Evolutionary conservation across 2,113 vertebrate genomes (phyloP).

Genomic region (Gambusia holbrooki): DNA sequence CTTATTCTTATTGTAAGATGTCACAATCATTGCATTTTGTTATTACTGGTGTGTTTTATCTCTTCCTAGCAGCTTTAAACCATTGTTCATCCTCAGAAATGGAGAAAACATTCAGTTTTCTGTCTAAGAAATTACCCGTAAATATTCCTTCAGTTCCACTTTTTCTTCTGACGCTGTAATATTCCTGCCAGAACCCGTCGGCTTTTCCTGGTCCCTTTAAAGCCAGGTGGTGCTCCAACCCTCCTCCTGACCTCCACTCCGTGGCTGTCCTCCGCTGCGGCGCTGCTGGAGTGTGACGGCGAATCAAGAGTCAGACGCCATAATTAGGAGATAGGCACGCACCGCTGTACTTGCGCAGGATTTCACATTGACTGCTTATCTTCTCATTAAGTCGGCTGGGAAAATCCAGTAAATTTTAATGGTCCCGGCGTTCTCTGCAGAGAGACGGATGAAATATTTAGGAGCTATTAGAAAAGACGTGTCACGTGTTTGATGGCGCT

Average conservation of each 20-base stretch:
- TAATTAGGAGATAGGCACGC: conserved; percentile 70
- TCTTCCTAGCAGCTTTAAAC: neutral
- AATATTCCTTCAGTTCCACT: neutral
- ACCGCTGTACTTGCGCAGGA: conserved; percentile 32
- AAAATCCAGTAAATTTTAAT: conserved; percentile 64
- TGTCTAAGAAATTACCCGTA: neutral
- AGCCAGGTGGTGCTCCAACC: conserved; percentile 18
- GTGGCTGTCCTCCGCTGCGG: conserved; percentile 14
- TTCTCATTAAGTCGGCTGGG: conserved; percentile 67
- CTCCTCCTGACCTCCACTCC: conserved; percentile 28
- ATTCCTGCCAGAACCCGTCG: neutral
- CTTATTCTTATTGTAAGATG: too few relatives aligned
- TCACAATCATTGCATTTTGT: too few relatives aligned
- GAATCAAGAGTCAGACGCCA: conserved; percentile 34
- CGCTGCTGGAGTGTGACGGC: conserved; percentile 46
- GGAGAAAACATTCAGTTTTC: neutral
- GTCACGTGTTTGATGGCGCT: conserved; percentile 44
- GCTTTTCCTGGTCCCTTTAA: neutral
- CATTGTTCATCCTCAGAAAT: neutral
- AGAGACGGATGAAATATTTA: conserved; percentile 54
- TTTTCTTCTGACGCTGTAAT: neutral
- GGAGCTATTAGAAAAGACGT: conserved; percentile 56
- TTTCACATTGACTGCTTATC: conserved; percentile 70
- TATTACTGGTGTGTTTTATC: neutral
- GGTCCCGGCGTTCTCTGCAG: conserved; percentile 43